Percentiles rank a stretch among this genome's conserved stretches.
Evolutionary conservation across 1,140 invertebrate species (phyloP).

Genomic region (Aphelenchoides avenae): DNA sequence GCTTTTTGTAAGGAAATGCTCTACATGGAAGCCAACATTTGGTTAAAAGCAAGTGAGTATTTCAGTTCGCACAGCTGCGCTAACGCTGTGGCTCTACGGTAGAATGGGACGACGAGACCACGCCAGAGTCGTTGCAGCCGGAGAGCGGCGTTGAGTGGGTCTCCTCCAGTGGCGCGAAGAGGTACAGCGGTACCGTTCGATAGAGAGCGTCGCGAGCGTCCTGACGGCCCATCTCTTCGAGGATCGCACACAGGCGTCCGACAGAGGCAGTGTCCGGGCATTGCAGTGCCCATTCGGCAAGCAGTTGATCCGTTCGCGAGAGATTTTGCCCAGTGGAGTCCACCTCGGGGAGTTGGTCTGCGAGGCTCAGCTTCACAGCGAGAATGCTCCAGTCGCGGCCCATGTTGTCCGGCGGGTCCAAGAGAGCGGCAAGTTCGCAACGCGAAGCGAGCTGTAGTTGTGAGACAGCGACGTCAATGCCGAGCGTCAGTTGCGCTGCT

Average conservation of each 20-base stretch:
- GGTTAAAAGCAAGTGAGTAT: too few species aligned
- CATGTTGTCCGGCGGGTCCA: constrained; percentile 74
- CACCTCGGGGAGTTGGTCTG: constrained; percentile 65
- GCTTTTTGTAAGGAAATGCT: too few species aligned
- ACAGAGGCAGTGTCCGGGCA: constrained; percentile 61
- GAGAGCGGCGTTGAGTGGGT: constrained; percentile 2
- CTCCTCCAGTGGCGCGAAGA: constrained; percentile 28
- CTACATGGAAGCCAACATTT: too few species aligned
- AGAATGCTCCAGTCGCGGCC: constrained; percentile 78
- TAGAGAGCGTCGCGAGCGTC: constrained; percentile 64
- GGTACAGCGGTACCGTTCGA: constrained; percentile 47
- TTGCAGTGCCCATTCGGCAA: constrained; percentile 63
- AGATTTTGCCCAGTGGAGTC: constrained; percentile 55
- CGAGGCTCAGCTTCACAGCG: constrained; percentile 70
- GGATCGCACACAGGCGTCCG: constrained; percentile 62
- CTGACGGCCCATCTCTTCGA: constrained; percentile 63
- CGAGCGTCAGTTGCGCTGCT: constrained; percentile 60
- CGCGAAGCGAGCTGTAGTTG: constrained; percentile 64
- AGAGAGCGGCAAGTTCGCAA: constrained; percentile 63
- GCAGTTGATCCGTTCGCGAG: constrained; percentile 63
- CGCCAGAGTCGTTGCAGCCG: too few species aligned
- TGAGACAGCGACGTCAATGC: constrained; percentile 64
- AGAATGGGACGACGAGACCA: too few species aligned
- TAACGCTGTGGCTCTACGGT: too few species aligned
- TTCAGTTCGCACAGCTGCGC: too few species aligned